Evolutionary conservation across 2,888 invertebrate genomes (phyloP).

Genomic region (Melitaea athalia): DNA sequence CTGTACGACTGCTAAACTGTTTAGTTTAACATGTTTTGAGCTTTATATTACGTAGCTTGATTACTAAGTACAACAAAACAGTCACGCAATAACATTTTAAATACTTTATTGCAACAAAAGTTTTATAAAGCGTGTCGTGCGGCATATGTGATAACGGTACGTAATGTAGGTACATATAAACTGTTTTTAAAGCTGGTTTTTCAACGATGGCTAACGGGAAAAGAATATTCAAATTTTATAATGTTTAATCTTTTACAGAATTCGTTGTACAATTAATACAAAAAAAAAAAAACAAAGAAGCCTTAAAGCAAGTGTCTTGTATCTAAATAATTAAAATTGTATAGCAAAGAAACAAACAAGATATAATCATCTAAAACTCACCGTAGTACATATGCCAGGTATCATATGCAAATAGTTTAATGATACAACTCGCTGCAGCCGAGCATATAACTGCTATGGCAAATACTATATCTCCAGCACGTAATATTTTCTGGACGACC

Average conservation of each 20-base stretch:
- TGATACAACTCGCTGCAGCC: slow-evolving; percentile 52
- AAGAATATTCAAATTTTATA: not conserved
- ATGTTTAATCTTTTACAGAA: not conserved
- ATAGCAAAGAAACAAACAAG: not conserved
- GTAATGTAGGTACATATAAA: not conserved
- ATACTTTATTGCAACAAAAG: too few species aligned
- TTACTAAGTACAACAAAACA: too few species aligned
- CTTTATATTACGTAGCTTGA: too few species aligned
- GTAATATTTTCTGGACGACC: slow-evolving; percentile 60
- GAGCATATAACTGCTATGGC: slow-evolving; percentile 49
- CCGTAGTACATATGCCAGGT: slow-evolving; percentile 71
- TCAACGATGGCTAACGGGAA: not conserved
- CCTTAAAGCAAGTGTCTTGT: not conserved
- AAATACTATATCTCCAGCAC: slow-evolving; percentile 56
- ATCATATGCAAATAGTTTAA: slow-evolving; percentile 49
- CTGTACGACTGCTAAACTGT: too few species aligned
- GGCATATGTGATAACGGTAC: not conserved
- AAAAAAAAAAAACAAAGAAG: too few species aligned
- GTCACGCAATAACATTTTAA: too few species aligned
- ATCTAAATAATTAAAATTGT: too few species aligned
- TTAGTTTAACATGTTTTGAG: too few species aligned
- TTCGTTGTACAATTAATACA: not conserved
- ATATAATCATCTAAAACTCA: slow-evolving; percentile 46
- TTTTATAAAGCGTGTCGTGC: not conserved
- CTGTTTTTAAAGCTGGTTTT: not conserved